These are phyloP conservation scores for Puntigrus tetrazona DNA, from an alignment of 2,113 vertebrate genomes.

Conservation along the genomic window DNA sequence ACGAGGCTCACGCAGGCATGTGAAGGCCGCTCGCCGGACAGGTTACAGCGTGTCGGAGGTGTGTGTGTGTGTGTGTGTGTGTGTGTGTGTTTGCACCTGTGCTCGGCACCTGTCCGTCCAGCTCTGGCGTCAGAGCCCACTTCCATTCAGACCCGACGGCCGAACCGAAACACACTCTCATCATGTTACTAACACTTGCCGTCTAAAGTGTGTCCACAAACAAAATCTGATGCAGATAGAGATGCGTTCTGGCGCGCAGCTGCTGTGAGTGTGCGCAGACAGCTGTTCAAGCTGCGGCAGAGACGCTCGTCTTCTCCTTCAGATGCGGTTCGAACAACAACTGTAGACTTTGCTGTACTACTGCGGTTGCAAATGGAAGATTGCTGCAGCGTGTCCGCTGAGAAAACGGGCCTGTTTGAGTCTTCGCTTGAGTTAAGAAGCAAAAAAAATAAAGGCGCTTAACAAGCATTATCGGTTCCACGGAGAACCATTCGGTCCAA, in stretches of 20 bases:
- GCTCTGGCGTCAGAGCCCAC: neutral
- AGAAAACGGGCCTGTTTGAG: no score
- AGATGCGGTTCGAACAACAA: slow-evolving; percentile 4
- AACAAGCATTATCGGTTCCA: no score
- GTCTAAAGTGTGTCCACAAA: slow-evolving; percentile 50
- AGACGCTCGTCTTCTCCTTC: slow-evolving; percentile 23
- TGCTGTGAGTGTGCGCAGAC: slow-evolving; percentile 62
- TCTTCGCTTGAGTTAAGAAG: no score
- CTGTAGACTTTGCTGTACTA: slow-evolving; percentile 2
- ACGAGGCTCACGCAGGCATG: no score
- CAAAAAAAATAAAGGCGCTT: no score
- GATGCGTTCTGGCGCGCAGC: slow-evolving; percentile 40
- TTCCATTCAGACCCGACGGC: slow-evolving; percentile 64
- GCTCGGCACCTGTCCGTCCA: slow-evolving; percentile 45
- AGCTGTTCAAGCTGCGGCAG: slow-evolving; percentile 69
- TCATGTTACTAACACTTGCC: slow-evolving; percentile 69
- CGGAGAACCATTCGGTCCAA: no score
- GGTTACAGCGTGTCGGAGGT: no score
- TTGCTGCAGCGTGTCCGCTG: neutral
- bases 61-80: no score
- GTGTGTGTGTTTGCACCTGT: slow-evolving; percentile 31
- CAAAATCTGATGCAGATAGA: slow-evolving; percentile 35
- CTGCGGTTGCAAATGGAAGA: neutral
- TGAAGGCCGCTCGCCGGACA: no score
- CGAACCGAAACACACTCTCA: slow-evolving; percentile 62